Evolutionary conservation across 2,888 invertebrate species (phyloP).

Genomic region (Petrophora chlorosata): DNA sequence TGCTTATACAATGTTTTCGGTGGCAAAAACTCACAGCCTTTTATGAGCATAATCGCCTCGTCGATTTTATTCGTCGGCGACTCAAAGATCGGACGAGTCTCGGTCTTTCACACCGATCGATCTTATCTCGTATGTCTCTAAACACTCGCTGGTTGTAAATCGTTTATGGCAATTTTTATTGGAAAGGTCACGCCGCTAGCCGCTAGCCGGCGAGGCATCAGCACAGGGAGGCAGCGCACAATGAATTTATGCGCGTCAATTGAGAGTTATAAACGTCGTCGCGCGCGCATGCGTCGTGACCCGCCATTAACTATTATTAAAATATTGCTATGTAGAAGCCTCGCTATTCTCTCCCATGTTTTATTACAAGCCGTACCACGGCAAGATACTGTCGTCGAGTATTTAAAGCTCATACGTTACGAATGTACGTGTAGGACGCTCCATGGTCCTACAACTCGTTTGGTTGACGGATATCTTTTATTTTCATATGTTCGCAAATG

Average conservation of each 20-base stretch:
- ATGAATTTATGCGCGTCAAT: slow-evolving; percentile 78
- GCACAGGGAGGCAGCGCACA: slow-evolving; percentile 62
- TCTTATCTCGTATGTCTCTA: slow-evolving; percentile 21
- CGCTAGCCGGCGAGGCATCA: slow-evolving; percentile 38
- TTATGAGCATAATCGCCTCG: slow-evolving; percentile 60
- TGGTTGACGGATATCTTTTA: slow-evolving; percentile 55
- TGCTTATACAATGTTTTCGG: slow-evolving; percentile 62
- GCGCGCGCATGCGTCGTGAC: slow-evolving; percentile 72
- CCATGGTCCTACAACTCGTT: slow-evolving; percentile 50
- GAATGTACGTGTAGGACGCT: slow-evolving; percentile 74
- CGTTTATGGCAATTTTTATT: slow-evolving; percentile 56
- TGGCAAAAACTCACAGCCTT: slow-evolving; percentile 59
- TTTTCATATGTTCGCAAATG: slow-evolving; percentile 69
- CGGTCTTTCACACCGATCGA: slow-evolving; percentile 26
- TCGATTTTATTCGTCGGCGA: slow-evolving; percentile 55
- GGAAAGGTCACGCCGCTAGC: slow-evolving; percentile 56
- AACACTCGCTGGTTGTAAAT: slow-evolving; percentile 46
- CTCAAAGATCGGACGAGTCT: slow-evolving; percentile 40
- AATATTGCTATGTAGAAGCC: slow-evolving; percentile 78
- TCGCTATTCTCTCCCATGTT: slow-evolving; percentile 78
- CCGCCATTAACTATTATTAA: slow-evolving; percentile 82
- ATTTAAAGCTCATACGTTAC: slow-evolving; percentile 78
- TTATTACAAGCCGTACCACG: slow-evolving; percentile 67
- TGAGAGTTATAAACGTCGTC: slow-evolving; percentile 77
- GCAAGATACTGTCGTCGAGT: slow-evolving; percentile 78